These are phyloP conservation scores for Harlomillsia oculata DNA, from an alignment of 1,140 invertebrate genomes.

Conservation along the genomic window DNA sequence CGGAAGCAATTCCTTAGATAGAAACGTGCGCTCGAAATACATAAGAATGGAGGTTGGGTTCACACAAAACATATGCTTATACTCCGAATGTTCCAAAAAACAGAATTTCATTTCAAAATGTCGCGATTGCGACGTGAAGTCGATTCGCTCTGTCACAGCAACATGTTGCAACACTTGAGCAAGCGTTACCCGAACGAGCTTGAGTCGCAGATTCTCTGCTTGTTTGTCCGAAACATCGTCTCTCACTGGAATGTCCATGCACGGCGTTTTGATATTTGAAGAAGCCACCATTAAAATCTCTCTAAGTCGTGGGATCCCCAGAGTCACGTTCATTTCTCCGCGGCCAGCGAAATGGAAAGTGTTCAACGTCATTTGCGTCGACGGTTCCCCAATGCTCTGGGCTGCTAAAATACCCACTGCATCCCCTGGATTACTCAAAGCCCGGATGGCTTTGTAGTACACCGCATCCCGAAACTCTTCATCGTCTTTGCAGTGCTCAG, in stretches of 20 bases:
- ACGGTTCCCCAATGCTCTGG: constrained; percentile 90
- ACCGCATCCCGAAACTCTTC: constrained; percentile 56
- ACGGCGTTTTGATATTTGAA: constrained; percentile 84
- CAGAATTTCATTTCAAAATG: constrained; percentile 45
- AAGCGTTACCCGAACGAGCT: constrained; percentile 65
- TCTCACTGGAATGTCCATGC: constrained; percentile 82
- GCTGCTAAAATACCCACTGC: constrained; percentile 92
- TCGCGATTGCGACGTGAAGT: constrained; percentile 36
- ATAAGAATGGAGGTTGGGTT: constrained; percentile 54
- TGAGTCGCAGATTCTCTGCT: constrained; percentile 57
- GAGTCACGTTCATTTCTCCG: constrained; percentile 99
- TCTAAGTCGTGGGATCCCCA: constrained; percentile 89
- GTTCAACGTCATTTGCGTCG: constrained; percentile 99
- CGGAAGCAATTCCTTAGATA: constrained; percentile 8
- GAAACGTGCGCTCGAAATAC: constrained; percentile 41
- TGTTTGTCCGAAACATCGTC: constrained; percentile 42
- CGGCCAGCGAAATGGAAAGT: constrained; percentile 99
- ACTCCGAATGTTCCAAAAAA: constrained; percentile 61
- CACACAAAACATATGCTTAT: constrained; percentile 58
- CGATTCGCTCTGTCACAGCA: constrained; percentile 53
- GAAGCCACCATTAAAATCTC: constrained; percentile 96
- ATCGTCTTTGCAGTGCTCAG: constrained; percentile 39
- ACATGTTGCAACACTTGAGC: constrained; percentile 67
- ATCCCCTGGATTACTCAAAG: constrained; percentile 80
- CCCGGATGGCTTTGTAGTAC: constrained; percentile 63